Percentiles rank a stretch among this genome's conserved stretches.
Evolutionary conservation across 2,113 vertebrate genomes (phyloP).

Genomic region (Bolborhynchus lineola): DNA sequence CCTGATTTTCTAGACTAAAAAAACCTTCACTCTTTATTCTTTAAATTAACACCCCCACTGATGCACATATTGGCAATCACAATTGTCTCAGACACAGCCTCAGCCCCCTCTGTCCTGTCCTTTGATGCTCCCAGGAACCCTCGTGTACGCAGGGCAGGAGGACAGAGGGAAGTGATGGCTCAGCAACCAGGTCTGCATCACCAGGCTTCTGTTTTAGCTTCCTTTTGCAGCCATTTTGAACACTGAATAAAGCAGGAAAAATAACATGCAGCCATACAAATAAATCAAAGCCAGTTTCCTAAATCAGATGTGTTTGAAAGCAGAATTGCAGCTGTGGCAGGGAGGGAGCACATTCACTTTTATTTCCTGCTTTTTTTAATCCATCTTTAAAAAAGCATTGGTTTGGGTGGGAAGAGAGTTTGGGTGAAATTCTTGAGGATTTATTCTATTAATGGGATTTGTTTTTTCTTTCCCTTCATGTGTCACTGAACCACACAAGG

Average conservation of each 20-base stretch:
- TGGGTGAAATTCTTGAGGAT: not conserved
- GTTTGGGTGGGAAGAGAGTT: not conserved
- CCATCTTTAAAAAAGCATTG: not conserved
- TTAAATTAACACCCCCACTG: rapidly evolving
- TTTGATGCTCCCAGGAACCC: rapidly evolving
- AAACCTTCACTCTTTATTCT: not conserved
- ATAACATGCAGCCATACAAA: not conserved
- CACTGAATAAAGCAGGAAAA: not conserved
- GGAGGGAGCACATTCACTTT: not conserved
- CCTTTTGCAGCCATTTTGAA: constrained; percentile 3
- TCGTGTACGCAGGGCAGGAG: not conserved
- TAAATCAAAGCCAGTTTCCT: not conserved
- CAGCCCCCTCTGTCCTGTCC: not conserved
- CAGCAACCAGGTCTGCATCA: not conserved
- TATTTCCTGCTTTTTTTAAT: not conserved
- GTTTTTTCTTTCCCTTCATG: not conserved
- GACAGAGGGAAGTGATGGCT: not conserved
- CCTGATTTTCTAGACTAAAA: not conserved
- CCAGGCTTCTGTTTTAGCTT: not conserved
- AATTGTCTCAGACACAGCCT: not conserved
- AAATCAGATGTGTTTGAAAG: not conserved
- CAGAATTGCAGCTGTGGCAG: not conserved
- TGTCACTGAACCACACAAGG: not conserved
- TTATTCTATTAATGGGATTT: not conserved
- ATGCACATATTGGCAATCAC: not conserved